Evolutionary conservation across 2,113 vertebrate species (phyloP).

Genomic region (Barnardius zonarius): DNA sequence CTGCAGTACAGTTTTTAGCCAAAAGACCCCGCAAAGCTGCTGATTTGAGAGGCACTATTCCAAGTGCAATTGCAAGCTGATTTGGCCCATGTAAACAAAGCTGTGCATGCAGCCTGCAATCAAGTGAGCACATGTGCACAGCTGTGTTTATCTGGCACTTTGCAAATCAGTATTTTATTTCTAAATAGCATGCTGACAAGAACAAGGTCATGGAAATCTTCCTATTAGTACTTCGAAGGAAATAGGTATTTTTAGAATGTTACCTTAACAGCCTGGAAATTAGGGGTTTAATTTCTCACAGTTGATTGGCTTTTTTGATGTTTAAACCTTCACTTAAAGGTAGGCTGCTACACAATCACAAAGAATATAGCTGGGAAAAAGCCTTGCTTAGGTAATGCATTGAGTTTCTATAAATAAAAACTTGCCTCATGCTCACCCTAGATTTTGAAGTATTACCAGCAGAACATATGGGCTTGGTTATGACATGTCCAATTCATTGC

Average conservation of each 20-base stretch:
- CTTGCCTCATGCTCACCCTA: background rate
- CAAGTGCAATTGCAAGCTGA: background rate
- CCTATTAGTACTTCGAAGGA: background rate
- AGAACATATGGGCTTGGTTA: background rate
- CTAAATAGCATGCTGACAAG: constrained; percentile 36
- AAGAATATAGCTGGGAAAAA: background rate
- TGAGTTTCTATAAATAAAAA: background rate
- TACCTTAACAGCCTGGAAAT: background rate
- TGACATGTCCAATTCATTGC: background rate
- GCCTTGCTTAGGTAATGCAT: background rate
- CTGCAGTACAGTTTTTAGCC: background rate
- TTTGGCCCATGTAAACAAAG: background rate
- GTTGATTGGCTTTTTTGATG: background rate
- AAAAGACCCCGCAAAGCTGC: background rate
- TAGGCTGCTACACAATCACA: background rate
- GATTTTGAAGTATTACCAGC: background rate
- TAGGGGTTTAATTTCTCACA: background rate
- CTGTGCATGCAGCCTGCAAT: constrained; percentile 13
- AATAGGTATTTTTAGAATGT: background rate
- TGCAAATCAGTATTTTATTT: constrained; percentile 33
- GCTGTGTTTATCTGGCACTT: constrained; percentile 50
- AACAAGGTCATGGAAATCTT: constrained; percentile 21
- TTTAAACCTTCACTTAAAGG: background rate
- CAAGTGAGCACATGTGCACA: constrained; percentile 26
- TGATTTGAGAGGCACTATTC: background rate